Evolutionary conservation across 2,113 vertebrate species (phyloP), one percentile per base, ranked within the genome.

Genomic region (Anoura caudifer): DNA sequence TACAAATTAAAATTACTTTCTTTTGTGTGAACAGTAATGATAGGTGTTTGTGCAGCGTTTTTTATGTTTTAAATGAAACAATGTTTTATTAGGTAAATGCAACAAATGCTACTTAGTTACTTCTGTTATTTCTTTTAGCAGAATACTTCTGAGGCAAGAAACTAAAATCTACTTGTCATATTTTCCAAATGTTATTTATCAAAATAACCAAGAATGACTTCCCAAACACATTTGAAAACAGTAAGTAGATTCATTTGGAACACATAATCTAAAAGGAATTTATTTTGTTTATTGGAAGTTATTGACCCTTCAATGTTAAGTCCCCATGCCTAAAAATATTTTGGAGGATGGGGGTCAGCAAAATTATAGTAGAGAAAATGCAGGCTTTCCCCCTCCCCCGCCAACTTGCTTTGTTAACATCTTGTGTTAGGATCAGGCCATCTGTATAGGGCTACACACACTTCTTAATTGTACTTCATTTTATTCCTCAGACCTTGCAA

Each of bases 351-450:
- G 86, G 54, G 54, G 90, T 96, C 70, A 88, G 72, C 94, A 56
- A 82, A 97, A 96, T 96, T 86, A 88, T 41, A 91, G 81, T 77
- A 67, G 72, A 61, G 77, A 90, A 90, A 93, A 94, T 95, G 31
- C 89, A 96, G 75, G 75, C 84, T 91, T 95, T 43, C 69, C 86
- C 87, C 87, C 85, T 86, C 81, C 91, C 81, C 77, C 73, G 43
- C 36, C 91, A 94, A 72, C 86, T 88, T 94, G 97, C 97, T 98
- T 98, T 98, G 97, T 97, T 98, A 98, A 97, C 88, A 96, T 97
- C 91, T 97, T 95, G 81, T 94, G 83, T 95, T 95, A 91, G 79
- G 70, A 95, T 94, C 91, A 92, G 89, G 93, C 97, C 97, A 97
- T 98, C 97, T 97, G 97, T 94, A 96, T 88, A 91, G 79, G 73